Conservation (phyloP, 2,113 vertebrate species). For the Pseudonaja textilis region DNA sequence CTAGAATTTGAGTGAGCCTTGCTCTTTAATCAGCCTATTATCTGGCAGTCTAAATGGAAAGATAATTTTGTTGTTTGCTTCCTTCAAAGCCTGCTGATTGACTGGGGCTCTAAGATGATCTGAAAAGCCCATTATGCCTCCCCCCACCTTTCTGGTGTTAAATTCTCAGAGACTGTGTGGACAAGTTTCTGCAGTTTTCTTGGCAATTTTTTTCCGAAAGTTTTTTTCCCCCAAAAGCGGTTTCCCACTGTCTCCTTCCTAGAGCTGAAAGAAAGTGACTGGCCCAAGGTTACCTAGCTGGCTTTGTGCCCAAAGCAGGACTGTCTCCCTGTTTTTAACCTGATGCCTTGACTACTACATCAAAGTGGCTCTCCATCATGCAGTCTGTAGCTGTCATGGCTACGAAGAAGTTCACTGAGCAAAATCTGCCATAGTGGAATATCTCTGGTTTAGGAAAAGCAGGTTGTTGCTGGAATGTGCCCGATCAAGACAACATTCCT, state of each 20-base stretch:
- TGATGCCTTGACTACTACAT: not conserved
- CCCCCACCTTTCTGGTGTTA: not conserved
- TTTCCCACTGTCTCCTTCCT: not conserved
- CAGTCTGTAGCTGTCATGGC: not conserved
- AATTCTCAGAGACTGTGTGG: not conserved
- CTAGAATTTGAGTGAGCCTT: not conserved
- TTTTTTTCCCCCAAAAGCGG: no score
- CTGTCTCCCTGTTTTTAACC: not conserved
- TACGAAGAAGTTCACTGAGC: slow-evolving; percentile 25
- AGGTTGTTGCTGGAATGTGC: not conserved
- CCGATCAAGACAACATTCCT: slow-evolving; percentile 4
- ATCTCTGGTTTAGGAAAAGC: slow-evolving; percentile 48
- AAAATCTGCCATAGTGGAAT: slow-evolving; percentile 39
- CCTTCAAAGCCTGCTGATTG: not conserved
- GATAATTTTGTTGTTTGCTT: not conserved
- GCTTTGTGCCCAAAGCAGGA: no score
- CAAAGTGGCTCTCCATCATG: not conserved
- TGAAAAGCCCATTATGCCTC: not conserved
- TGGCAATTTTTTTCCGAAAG: not conserved
- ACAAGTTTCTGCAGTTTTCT: not conserved
- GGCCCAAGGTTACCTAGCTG: not conserved
- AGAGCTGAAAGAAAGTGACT: not conserved
- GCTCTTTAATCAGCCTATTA: not conserved
- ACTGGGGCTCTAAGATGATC: slow-evolving; percentile 16
- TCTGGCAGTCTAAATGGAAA: not conserved